These are phyloP conservation scores for Nomada fabriciana DNA, from an alignment of 2,888 invertebrate species.

Conservation along the genomic window DNA sequence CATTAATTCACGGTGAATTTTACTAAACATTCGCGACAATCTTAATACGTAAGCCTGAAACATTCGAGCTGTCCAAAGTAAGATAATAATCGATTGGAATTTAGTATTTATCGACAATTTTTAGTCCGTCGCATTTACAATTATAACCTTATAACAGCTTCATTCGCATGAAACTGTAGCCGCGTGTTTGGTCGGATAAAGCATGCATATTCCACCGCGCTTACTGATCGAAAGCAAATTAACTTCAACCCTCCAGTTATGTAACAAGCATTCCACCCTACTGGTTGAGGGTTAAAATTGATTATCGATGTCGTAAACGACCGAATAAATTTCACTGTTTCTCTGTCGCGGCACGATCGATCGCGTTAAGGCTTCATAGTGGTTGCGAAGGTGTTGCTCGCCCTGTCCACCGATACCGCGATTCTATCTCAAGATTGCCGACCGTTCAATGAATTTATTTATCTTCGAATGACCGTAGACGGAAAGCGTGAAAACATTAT, in stretches of 20 bases:
- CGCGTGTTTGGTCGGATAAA: conserved; percentile 16
- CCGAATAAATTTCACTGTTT: conserved; percentile 46
- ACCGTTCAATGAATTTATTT: no score
- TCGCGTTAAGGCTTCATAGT: background rate
- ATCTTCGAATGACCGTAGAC: background rate
- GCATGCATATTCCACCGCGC: background rate
- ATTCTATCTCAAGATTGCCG: no score
- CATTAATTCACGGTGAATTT: no score
- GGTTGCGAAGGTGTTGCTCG: no score
- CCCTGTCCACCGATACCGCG: no score
- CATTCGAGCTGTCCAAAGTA: no score
- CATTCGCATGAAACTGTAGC: conserved; percentile 9
- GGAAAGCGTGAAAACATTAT: background rate
- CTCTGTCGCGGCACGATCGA: conserved; percentile 13
- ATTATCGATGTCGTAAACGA: conserved; percentile 29
- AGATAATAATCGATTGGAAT: background rate
- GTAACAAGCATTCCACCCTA: conserved; percentile 21
- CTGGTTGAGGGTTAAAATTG: conserved; percentile 26
- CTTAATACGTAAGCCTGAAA: no score
- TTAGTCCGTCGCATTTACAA: background rate
- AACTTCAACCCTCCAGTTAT: conserved; percentile 24
- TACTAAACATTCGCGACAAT: no score
- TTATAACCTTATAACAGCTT: background rate
- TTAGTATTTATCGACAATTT: background rate
- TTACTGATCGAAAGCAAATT: conserved; percentile 22